These are phyloP conservation scores for Agrypnia vestita DNA, from an alignment of 1,140 invertebrate genomes.

Conservation along the genomic window DNA sequence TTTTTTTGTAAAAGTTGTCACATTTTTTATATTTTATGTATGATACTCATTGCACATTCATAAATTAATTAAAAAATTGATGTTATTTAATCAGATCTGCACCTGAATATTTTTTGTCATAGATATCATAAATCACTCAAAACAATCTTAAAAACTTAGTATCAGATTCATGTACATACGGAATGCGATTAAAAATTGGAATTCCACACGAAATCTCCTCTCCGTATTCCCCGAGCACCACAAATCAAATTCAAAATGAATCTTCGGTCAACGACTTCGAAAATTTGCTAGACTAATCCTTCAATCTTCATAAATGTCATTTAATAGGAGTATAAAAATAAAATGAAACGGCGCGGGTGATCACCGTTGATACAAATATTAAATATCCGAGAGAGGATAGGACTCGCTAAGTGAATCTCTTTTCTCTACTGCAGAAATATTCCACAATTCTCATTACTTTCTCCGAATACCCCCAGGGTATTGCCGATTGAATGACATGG, in stretches of 20 bases:
- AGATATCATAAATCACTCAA: too few relatives aligned
- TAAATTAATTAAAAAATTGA: too few relatives aligned
- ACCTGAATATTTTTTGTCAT: too few relatives aligned
- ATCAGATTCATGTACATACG: too few relatives aligned
- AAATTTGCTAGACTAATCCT: constrained; percentile 37
- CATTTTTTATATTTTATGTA: too few relatives aligned
- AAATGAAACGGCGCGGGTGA: constrained; percentile 24
- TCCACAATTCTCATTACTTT: constrained; percentile 36
- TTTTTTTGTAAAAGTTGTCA: too few relatives aligned
- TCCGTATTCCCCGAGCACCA: too few relatives aligned
- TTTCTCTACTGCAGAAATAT: constrained; percentile 28
- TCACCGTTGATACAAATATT: constrained; percentile 27
- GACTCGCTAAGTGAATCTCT: constrained; percentile 4
- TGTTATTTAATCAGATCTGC: too few relatives aligned
- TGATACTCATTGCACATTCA: too few relatives aligned
- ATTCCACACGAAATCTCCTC: too few relatives aligned
- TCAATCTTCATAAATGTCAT: constrained; percentile 41
- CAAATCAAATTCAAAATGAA: constrained; percentile 4
- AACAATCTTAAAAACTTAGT: too few relatives aligned
- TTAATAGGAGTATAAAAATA: constrained; percentile 35
- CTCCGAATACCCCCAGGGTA: constrained; percentile 15
- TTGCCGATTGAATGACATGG: constrained; percentile 38
- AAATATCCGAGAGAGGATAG: constrained; percentile 16
- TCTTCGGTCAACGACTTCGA: constrained; percentile 18
- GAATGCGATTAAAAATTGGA: too few relatives aligned